These are phyloP conservation scores for Microtus californicus DNA, from an alignment of 2,797 vertebrate genomes.

Conservation along the genomic window DNA sequence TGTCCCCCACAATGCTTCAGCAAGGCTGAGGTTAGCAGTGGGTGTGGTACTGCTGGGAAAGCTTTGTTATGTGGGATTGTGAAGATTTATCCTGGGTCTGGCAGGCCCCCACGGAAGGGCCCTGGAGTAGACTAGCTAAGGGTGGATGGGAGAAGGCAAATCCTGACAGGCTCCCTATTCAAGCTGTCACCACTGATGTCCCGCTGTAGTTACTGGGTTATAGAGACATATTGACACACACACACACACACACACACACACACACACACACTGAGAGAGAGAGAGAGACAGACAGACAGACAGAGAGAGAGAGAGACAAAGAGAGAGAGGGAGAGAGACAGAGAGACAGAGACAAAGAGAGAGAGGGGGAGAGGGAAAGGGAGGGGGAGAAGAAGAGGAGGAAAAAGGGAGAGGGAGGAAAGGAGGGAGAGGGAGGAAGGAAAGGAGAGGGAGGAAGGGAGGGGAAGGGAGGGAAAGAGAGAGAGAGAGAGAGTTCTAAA, in stretches of 20 bases:
- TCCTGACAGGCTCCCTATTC: neutral
- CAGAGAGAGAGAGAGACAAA: too few relatives aligned
- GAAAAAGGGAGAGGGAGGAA: too few relatives aligned
- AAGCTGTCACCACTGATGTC: neutral
- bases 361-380: too few relatives aligned
- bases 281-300: too few relatives aligned
- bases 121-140: neutral
- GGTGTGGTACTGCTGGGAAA: neutral
- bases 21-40: neutral
- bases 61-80: neutral
- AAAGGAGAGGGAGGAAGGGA: rapidly evolving
- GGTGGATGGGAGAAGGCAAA: neutral
- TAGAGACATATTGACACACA: neutral
- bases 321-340: too few relatives aligned
- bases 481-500: neutral
- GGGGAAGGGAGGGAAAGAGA: rapidly evolving
- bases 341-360: too few relatives aligned
- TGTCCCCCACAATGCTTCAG: neutral
- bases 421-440: too few relatives aligned
- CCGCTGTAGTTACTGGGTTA: neutral
- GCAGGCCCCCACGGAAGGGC: rapidly evolving
- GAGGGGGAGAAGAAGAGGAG: too few relatives aligned
- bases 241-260: neutral
- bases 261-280: neutral
- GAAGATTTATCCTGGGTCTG: neutral